Evolutionary conservation across 2,113 vertebrate species (phyloP).

Genomic region (zebrafish (Danio rerio)): DNA sequence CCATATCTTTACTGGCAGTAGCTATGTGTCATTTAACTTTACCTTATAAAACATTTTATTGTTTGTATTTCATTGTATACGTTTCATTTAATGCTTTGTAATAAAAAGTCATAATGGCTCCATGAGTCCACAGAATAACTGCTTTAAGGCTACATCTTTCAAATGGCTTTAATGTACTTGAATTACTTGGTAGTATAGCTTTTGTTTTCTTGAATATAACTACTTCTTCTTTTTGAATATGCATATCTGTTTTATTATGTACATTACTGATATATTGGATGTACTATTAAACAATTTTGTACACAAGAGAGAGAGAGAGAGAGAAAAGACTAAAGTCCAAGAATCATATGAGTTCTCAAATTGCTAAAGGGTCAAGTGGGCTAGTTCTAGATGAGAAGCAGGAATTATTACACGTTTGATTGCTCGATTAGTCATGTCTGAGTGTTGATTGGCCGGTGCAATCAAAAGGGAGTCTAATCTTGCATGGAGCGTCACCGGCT

Average conservation of each 20-base stretch:
- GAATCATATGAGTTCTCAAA: background rate
- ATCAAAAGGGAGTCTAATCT: background rate
- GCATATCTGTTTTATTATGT: too few species aligned
- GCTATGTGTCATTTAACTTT: background rate
- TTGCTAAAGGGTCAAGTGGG: background rate
- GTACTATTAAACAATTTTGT: too few species aligned
- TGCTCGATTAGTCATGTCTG: background rate
- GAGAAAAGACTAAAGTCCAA: background rate
- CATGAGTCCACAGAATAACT: too few species aligned
- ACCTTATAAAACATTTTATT: background rate
- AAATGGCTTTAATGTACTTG: too few species aligned
- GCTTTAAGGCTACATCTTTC: too few species aligned
- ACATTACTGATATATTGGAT: too few species aligned
- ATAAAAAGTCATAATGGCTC: background rate
- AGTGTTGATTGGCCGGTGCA: slow-evolving; percentile 15
- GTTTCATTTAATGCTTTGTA: background rate
- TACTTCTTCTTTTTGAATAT: too few species aligned
- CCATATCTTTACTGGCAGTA: background rate
- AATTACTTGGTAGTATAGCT: too few species aligned
- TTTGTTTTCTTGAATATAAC: too few species aligned
- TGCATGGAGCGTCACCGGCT: slow-evolving; percentile 16
- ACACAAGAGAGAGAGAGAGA: background rate
- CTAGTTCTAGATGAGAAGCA: background rate
- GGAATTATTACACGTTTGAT: background rate
- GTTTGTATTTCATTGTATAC: too few species aligned